Base-by-base conservation (phyloP, 64 coral and sea anemone genomes). In the Catalaphyllia jardinei region DNA sequence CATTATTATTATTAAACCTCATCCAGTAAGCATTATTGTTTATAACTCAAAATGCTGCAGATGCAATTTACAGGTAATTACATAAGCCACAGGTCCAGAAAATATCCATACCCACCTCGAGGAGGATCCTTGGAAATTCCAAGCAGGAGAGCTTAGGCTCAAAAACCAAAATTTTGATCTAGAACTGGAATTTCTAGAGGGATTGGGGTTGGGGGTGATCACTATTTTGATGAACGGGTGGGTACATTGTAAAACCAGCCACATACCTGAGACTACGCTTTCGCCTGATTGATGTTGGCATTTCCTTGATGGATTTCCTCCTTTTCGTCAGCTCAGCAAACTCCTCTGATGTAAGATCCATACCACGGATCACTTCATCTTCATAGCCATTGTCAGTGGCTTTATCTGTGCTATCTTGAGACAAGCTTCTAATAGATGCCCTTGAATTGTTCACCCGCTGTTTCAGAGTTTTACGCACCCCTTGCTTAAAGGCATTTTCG, bases 201-300 rank as follows among this genome's bases (percentile, higher is more conserved):
- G 3, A 16, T 20, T 29, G 20, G 29, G 31, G 49, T 35, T 35
- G 17, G 31, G 30, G 75, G 19, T 24, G 0, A 2, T 8, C 20
- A 51, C 11, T 22, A 12, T 79, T 0, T 28, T 4, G 76, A 31
- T 22, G 35, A 25, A 4, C 5, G 2, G 10, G 9, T 10, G 27
- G n/a, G 10, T 16, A n/a, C n/a, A n/a, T n/a, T n/a, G n/a, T n/a
- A 0, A 18, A 52, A 8, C 4, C 22, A n/a, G 46, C 46, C 27
- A n/a, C 42, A 46, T 6, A 29, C 95, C 86, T 93, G 38, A 97
- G 63, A 76, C 76, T 94, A 52, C 88, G 91, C 46, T 97, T 97
- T 72, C 95, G 85, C 72, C 88, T 88, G 11, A 97, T 97, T 52
- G 95, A 93, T 19, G 95, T 97, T 30, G 95, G 92, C 77, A 97